A percentile compares a stretch with the other conserved stretches of the same genome.
Conservation (phyloP, 2,888 invertebrate species). For the Troglohyphantes excavatus region DNA sequence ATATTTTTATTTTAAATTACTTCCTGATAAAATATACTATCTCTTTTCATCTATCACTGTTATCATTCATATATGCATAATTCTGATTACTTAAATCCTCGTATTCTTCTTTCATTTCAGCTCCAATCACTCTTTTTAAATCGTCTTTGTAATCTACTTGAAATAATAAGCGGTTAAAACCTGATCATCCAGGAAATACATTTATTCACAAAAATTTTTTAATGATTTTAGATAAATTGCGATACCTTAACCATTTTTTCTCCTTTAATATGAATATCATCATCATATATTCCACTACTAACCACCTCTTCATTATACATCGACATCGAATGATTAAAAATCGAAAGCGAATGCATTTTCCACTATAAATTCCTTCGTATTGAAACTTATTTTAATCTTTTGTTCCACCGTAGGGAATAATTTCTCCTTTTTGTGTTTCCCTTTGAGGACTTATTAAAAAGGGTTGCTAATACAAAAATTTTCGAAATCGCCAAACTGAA, state of each 20-base stretch:
- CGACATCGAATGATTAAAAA: slow-evolving; percentile 46
- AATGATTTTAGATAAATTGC: slow-evolving; percentile 2
- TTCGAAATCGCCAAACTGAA: too few relatives aligned
- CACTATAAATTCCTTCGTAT: slow-evolving; percentile 21
- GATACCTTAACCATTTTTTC: slow-evolving; percentile 2
- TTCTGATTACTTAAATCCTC: not conserved
- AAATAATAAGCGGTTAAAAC: slow-evolving; percentile 31
- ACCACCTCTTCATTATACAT: slow-evolving; percentile 45
- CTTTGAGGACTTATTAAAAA: not conserved
- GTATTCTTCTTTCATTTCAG: not conserved
- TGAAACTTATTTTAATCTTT: slow-evolving; percentile 46
- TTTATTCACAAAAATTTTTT: not conserved
- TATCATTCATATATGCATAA: too few relatives aligned
- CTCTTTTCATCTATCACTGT: too few relatives aligned
- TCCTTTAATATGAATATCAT: slow-evolving; percentile 13
- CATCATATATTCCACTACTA: slow-evolving; percentile 36
- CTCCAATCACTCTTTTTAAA: slow-evolving; percentile 6
- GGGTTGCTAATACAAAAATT: too few relatives aligned
- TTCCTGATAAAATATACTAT: too few relatives aligned
- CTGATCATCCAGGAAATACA: slow-evolving; percentile 25
- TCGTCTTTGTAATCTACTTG: not conserved
- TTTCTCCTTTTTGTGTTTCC: slow-evolving; percentile 14
- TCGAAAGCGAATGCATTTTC: slow-evolving; percentile 11
- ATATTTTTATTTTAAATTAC: too few relatives aligned
- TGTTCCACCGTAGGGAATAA: not conserved